Evolutionary conservation across 2,797 vertebrate species (phyloP).

Genomic region (Vespertilio murinus): DNA sequence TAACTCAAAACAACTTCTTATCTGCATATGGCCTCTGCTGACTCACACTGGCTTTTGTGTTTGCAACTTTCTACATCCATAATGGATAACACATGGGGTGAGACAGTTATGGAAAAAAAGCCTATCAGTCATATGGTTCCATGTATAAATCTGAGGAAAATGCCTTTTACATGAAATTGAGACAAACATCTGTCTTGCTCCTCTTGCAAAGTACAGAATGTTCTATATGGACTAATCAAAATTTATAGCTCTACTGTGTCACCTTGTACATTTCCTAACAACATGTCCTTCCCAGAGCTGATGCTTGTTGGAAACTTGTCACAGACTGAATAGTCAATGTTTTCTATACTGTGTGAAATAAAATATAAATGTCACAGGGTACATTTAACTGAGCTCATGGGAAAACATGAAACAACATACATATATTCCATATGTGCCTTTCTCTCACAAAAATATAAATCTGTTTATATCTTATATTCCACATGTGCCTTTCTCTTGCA

Average conservation of each 20-base stretch:
- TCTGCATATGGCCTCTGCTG: not conserved
- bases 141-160: slow-evolving; percentile 59
- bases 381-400: not conserved
- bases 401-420: not conserved
- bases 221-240: slow-evolving; percentile 72
- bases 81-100: slow-evolving; percentile 59
- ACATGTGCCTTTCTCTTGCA: not conserved
- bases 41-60: not conserved
- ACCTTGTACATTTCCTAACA: slow-evolving; percentile 44
- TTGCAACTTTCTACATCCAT: not conserved
- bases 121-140: slow-evolving; percentile 6
- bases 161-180: slow-evolving; percentile 56
- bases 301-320: slow-evolving; percentile 23
- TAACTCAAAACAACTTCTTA: not conserved
- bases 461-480: not conserved
- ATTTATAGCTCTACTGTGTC: slow-evolving; percentile 56
- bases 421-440: not conserved
- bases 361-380: slow-evolving; percentile 8
- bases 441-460: not conserved
- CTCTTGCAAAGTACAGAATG: slow-evolving; percentile 76
- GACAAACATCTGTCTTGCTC: slow-evolving; percentile 62
- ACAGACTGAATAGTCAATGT: not conserved
- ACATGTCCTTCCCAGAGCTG: not conserved
- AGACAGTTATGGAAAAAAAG: not conserved
- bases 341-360: not conserved